phyloP scores from a whole-genome alignment of 1,140 invertebrate species.

The Drosophila quadrilineata region DNA sequence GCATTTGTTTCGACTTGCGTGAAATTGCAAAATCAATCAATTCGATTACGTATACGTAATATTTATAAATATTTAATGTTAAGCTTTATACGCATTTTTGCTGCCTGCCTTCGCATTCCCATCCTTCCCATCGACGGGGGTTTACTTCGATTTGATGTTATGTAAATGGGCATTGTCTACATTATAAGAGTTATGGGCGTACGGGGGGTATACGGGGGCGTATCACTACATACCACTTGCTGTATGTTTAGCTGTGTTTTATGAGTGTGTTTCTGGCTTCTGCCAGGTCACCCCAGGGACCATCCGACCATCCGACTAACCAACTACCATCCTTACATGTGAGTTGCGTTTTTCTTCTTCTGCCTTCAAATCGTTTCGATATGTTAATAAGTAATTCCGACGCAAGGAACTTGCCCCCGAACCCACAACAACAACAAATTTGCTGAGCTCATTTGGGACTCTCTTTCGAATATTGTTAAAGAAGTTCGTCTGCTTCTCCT shows the following conservation, averaged over 20 bases:
- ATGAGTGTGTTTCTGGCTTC: background rate
- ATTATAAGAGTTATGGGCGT: conserved; percentile 1
- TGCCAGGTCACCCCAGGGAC: background rate
- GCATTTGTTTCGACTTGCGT: conserved; percentile 60
- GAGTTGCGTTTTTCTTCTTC: background rate
- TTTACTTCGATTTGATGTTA: conserved; percentile 36
- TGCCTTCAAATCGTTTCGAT: conserved; percentile 38
- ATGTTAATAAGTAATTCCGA: conserved; percentile 56
- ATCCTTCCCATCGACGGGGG: too few relatives aligned
- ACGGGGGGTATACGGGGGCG: too few relatives aligned
- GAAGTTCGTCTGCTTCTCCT: background rate
- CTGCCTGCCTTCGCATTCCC: background rate
- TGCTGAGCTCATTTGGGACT: conserved; percentile 34
- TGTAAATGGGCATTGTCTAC: conserved; percentile 50
- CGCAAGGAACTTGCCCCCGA: conserved; percentile 10
- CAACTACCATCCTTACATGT: too few relatives aligned
- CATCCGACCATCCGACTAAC: too few relatives aligned
- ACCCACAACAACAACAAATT: conserved; percentile 23
- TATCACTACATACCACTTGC: background rate
- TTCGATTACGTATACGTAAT: conserved; percentile 75
- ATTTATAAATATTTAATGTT: conserved; percentile 72
- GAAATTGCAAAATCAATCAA: conserved; percentile 75
- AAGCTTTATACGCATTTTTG: conserved; percentile 52
- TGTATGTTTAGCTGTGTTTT: conserved; percentile 12
- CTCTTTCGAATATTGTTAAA: background rate